Percentiles rank a stretch among this genome's conserved stretches.
Conservation (phyloP, 2,797 vertebrate genomes). For the Chrosomus eos region DNA sequence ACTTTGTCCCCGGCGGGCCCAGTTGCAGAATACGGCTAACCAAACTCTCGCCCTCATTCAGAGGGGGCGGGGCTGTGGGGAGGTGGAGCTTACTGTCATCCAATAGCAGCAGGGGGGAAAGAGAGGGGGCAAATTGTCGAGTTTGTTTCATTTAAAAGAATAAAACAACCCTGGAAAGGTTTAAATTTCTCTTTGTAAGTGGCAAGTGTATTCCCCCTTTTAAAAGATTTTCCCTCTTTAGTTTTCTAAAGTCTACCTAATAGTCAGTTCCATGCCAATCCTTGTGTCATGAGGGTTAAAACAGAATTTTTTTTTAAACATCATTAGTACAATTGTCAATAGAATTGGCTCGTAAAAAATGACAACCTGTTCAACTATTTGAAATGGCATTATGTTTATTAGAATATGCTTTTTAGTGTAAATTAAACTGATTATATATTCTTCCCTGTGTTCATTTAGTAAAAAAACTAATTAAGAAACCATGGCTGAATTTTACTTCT, state of each 20-base stretch:
- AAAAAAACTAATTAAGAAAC: neutral
- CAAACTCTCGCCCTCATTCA: slow-evolving; percentile 99
- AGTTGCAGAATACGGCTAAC: slow-evolving; percentile 99
- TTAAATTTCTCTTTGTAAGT: neutral
- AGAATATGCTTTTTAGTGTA: neutral
- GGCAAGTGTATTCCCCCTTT: neutral
- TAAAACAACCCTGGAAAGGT: neutral
- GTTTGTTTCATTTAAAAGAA: slow-evolving; percentile 54
- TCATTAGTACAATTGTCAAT: neutral
- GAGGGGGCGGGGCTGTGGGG: slow-evolving; percentile 97
- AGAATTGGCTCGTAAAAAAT: too few relatives aligned
- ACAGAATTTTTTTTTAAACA: neutral
- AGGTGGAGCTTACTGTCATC: slow-evolving; percentile 99
- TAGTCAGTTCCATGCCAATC: neutral
- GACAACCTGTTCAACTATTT: too few relatives aligned
- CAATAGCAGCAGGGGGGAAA: slow-evolving; percentile 92
- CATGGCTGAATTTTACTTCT: too few relatives aligned
- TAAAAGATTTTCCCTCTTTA: neutral
- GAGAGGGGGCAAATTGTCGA: slow-evolving; percentile 83
- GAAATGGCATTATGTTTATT: neutral
- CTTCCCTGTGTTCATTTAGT: neutral
- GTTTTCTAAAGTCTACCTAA: neutral
- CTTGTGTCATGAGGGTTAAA: neutral
- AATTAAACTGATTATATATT: neutral
- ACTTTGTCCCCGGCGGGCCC: slow-evolving; percentile 99